phyloP scores from a whole-genome alignment of 2,113 vertebrate genomes.

The Orycteropus afer region DNA sequence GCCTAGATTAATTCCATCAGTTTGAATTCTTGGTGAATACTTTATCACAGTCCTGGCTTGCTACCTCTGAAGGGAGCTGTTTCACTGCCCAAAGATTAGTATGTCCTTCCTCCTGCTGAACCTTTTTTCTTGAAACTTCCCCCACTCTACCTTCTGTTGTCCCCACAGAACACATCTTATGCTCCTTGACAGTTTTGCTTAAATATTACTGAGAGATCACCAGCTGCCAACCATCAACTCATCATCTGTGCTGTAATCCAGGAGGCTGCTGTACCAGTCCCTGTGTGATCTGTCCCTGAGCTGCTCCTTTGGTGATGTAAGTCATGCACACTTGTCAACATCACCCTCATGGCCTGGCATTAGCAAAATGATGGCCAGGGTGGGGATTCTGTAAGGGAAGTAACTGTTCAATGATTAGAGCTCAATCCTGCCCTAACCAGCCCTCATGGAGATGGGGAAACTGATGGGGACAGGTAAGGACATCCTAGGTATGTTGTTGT shows the following conservation, averaged over 20 bases:
- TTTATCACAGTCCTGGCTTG: neutral
- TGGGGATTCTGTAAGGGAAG: neutral
- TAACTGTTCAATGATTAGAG: neutral
- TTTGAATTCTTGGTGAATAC: neutral
- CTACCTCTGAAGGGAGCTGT: neutral
- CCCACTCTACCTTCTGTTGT: neutral
- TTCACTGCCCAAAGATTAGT: neutral
- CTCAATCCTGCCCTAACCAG: neutral
- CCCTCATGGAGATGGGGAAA: neutral
- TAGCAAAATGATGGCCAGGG: neutral
- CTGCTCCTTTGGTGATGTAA: neutral
- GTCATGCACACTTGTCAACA: neutral
- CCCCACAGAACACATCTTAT: neutral
- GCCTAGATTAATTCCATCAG: neutral
- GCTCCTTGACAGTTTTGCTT: neutral
- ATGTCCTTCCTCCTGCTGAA: neutral
- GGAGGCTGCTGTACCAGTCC: neutral
- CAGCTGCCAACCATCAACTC: neutral
- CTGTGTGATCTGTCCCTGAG: neutral
- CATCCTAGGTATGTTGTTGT: neutral
- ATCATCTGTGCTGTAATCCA: neutral
- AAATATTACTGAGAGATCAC: neutral
- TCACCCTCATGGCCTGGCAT: neutral
- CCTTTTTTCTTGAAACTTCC: neutral
- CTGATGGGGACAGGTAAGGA: neutral